Conservation (phyloP, 1,140 invertebrate genomes). For the Diuraphis noxia region DNA sequence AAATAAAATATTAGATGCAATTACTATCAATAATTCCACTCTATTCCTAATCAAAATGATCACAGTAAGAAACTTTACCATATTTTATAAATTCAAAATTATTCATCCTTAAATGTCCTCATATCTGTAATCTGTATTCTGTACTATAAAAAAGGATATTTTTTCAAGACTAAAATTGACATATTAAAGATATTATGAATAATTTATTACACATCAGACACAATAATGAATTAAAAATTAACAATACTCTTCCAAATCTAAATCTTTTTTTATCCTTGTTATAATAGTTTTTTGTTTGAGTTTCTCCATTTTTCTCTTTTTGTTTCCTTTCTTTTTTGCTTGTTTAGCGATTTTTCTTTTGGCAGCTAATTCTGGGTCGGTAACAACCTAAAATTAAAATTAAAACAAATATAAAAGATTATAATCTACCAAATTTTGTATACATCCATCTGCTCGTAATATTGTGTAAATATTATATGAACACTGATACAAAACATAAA, state of each 20-base stretch:
- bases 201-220: not conserved
- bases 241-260: constrained; percentile 40
- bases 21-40: too few species aligned
- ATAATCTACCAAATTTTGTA: not conserved
- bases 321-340: constrained; percentile 74
- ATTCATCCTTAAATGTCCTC: not conserved
- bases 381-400: constrained; percentile 64
- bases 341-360: constrained; percentile 77
- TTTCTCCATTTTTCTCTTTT: constrained; percentile 70
- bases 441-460: too few species aligned
- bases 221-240: not conserved
- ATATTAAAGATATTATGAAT: not conserved
- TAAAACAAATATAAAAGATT: not conserved
- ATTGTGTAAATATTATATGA: too few species aligned
- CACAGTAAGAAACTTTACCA: not conserved
- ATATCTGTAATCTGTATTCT: too few species aligned
- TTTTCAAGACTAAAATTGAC: not conserved
- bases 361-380: constrained; percentile 75
- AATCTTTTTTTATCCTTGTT: constrained; percentile 58
- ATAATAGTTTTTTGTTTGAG: constrained; percentile 62
- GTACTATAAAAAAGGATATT: not conserved
- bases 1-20: too few species aligned
- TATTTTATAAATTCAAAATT: not conserved
- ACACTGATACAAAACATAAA: too few species aligned
- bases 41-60: not conserved